These are phyloP conservation scores for Echeneis naucrates DNA, from an alignment of 2,797 vertebrate genomes.

Conservation along the genomic window DNA sequence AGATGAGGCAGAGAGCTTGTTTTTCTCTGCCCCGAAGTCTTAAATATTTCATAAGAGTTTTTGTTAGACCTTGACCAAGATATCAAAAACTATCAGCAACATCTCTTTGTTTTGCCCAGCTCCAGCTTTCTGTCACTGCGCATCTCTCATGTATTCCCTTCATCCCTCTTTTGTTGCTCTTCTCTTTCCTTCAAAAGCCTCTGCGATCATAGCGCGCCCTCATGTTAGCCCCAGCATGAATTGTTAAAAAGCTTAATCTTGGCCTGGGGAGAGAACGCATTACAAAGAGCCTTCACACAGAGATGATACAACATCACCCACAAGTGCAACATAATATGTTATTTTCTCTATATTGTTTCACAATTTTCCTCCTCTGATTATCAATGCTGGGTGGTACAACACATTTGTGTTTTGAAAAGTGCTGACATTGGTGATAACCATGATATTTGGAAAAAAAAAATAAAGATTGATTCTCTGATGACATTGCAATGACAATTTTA, in stretches of 20 bases:
- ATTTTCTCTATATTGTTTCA: slow-evolving; percentile 9
- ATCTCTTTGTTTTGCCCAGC: slow-evolving; percentile 50
- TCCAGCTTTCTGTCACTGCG: slow-evolving; percentile 35
- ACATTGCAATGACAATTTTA: too few species aligned
- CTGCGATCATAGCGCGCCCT: slow-evolving; percentile 44
- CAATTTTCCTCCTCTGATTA: slow-evolving; percentile 14
- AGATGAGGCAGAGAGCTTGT: slow-evolving; percentile 15
- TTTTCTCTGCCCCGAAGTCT: slow-evolving; percentile 14
- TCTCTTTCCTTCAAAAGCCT: slow-evolving; percentile 10
- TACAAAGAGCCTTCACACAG: slow-evolving; percentile 35
- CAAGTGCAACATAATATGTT: not conserved
- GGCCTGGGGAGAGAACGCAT: slow-evolving; percentile 22
- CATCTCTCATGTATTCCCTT: slow-evolving; percentile 39
- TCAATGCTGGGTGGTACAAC: not conserved
- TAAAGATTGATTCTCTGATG: too few species aligned
- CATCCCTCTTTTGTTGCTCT: slow-evolving; percentile 22
- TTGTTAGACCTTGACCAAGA: slow-evolving; percentile 33
- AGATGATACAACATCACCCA: slow-evolving; percentile 36
- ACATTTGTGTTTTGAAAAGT: too few species aligned
- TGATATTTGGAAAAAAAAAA: too few species aligned
- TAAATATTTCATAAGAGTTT: slow-evolving; percentile 55
- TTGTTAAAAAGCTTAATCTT: slow-evolving; percentile 57
- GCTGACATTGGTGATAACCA: too few species aligned
- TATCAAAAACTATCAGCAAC: slow-evolving; percentile 46
- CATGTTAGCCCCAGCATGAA: slow-evolving; percentile 51